Conservation (phyloP, 2,888 invertebrate genomes). For the Megamerina dolium region DNA sequence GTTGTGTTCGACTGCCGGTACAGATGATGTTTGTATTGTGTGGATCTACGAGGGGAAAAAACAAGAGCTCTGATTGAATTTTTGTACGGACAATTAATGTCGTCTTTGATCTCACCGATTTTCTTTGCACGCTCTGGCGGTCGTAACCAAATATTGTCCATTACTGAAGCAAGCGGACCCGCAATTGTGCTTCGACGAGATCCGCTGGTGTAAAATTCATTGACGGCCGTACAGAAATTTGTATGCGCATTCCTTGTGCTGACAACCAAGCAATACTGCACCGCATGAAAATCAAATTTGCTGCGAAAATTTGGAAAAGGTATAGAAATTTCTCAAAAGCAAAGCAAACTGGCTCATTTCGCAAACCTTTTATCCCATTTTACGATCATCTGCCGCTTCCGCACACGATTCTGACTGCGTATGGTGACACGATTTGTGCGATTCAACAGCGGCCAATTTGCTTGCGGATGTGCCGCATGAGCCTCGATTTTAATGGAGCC, state of each 20-base stretch:
- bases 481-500: slow-evolving; percentile 43
- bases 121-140: slow-evolving; percentile 36
- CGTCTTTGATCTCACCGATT: slow-evolving; percentile 38
- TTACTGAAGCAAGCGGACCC: slow-evolving; percentile 21
- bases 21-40: slow-evolving; percentile 40
- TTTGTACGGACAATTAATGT: too few species aligned
- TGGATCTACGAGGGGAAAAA: slow-evolving; percentile 20
- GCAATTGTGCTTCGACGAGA: slow-evolving; percentile 16
- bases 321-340: background rate
- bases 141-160: slow-evolving; percentile 39
- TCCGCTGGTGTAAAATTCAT: slow-evolving; percentile 29
- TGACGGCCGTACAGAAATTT: slow-evolving; percentile 33
- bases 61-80: too few species aligned
- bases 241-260: slow-evolving; percentile 28
- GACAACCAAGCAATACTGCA: slow-evolving; percentile 47
- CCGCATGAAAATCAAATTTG: slow-evolving; percentile 47
- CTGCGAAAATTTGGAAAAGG: slow-evolving; percentile 21
- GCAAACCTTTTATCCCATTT: slow-evolving; percentile 46
- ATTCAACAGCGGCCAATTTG: slow-evolving; percentile 45
- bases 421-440: slow-evolving; percentile 43
- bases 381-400: slow-evolving; percentile 47
- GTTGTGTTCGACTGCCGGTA: slow-evolving; percentile 44
- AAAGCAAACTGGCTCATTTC: background rate
- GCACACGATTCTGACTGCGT: slow-evolving; percentile 46
- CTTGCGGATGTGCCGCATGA: slow-evolving; percentile 41